Evolutionary conservation across 2,888 invertebrate genomes (phyloP), one percentile per base, ranked within the genome.

Genomic region (Blastobasis adustella): DNA sequence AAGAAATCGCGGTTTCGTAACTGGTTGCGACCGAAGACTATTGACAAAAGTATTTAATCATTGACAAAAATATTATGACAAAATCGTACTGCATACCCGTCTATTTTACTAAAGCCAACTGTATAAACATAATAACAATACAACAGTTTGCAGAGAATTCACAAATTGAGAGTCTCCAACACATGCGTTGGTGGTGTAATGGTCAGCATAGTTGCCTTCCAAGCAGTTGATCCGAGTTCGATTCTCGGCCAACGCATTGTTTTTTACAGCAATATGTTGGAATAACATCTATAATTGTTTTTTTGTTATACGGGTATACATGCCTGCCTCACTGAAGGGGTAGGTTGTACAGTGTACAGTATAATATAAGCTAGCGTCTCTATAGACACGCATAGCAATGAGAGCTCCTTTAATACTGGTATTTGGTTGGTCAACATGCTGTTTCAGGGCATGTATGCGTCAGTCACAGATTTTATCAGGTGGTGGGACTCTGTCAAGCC

Each of bases 201-300:
- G 76, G 75, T 77, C 70, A 78, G 69, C 71, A 69, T 69, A 74
- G 74, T 76, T 77, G 75, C 75, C 76, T 77, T 75, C 74, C 76
- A 75, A 77, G 76, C 75, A 76, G 75, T 76, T 76, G 76, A 76
- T 76, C 76, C 76, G 76, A 68, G 73, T 77, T 77, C 75, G 75
- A 76, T 77, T 76, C 73, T 67, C 75, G 76, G 69, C 69, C 69
- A 55, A 69, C 71, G 69, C 71, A 71, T 57, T 48, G 43, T 62
- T 61, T 65, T 65, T 10, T 6, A 1, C 0, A 5, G 37, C 23
- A 23, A 23, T 3, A 23, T 23, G 23, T 23, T 23, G 23, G 23
- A 23, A 23, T 23, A 23, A 23, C 23, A 2, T 23, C 3, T 23
- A 23, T n/a, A n/a, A n/a, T n/a, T n/a, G n/a, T 23, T 23, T 23